A percentile compares a stretch with the other conserved stretches of the same genome.
phyloP scores from a whole-genome alignment of 2,113 vertebrate species.

The Rhinoderma darwinii region DNA sequence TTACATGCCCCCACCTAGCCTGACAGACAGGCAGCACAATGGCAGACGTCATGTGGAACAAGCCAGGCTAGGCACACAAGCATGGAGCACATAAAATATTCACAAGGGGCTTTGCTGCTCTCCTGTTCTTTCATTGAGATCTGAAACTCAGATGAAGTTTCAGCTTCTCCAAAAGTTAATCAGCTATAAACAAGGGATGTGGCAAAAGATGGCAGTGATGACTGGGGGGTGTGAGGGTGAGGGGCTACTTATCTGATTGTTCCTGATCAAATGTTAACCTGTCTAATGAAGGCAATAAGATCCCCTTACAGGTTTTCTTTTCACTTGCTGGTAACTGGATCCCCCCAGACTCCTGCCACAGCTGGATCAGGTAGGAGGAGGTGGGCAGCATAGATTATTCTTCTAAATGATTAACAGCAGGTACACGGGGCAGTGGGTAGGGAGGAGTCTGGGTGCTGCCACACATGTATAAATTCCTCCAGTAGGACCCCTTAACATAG shows the following conservation, averaged over 20 bases:
- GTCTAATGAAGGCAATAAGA: conserved; percentile 63
- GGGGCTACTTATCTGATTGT: conserved; percentile 59
- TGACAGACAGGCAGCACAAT: conserved; percentile 69
- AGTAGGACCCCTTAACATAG: conserved; percentile 14
- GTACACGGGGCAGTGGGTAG: conserved; percentile 75
- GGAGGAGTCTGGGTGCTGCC: conserved; percentile 68
- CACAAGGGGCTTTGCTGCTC: conserved; percentile 70
- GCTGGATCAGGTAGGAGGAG: conserved; percentile 71
- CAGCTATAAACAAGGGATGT: conserved; percentile 67
- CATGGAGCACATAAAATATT: conserved; percentile 82
- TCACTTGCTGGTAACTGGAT: conserved; percentile 74
- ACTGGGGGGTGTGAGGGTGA: conserved; percentile 60
- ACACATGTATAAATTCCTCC: conserved; percentile 61
- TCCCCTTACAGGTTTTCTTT: conserved; percentile 69
- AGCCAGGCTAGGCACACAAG: conserved; percentile 64
- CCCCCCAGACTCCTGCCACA: conserved; percentile 55
- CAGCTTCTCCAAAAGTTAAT: conserved; percentile 73
- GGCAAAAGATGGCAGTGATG: conserved; percentile 56
- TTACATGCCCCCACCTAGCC: conserved; percentile 56
- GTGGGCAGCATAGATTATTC: conserved; percentile 76
- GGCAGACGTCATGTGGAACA: conserved; percentile 65
- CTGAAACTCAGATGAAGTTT: conserved; percentile 74
- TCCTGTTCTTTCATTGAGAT: conserved; percentile 64
- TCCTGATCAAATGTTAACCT: conserved; percentile 70
- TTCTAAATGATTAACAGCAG: conserved; percentile 85